Percentiles rank a stretch among this genome's conserved stretches.
These are phyloP conservation scores for Ridgeia piscesae DNA, from an alignment of 1,140 invertebrate genomes.

Conservation along the genomic window DNA sequence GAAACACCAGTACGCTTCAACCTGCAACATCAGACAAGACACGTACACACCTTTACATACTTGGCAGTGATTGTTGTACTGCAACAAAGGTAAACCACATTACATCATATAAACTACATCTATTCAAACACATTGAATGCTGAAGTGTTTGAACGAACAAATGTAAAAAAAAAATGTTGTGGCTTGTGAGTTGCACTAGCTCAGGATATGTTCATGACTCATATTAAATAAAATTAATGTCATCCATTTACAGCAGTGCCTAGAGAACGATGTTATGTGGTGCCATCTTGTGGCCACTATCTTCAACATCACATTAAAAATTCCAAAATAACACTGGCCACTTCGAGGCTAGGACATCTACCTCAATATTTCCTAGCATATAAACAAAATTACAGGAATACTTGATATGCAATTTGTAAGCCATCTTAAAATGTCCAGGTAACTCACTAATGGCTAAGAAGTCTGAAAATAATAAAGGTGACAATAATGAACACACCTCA, in stretches of 20 bases:
- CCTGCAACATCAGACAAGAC: conserved; percentile 35
- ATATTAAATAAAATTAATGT: no score
- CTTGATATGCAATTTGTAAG: neutral
- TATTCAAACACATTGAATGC: no score
- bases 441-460: neutral
- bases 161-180: neutral
- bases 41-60: neutral
- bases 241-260: no score
- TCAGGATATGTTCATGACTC: neutral
- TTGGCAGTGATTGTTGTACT: neutral
- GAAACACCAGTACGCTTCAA: conserved; percentile 56
- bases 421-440: neutral
- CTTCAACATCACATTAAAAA: no score
- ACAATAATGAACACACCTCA: conserved; percentile 42
- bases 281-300: no score
- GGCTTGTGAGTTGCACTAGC: neutral
- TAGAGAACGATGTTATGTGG: no score
- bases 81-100: neutral
- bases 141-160: neutral
- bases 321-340: no score
- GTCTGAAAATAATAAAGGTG: neutral
- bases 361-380: neutral
- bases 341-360: neutral
- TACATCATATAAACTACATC: neutral
- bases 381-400: neutral